Evolutionary conservation across 2,113 vertebrate species (phyloP), one percentile per base, ranked within the genome.

Genomic region (Stegostoma tigrinum): DNA sequence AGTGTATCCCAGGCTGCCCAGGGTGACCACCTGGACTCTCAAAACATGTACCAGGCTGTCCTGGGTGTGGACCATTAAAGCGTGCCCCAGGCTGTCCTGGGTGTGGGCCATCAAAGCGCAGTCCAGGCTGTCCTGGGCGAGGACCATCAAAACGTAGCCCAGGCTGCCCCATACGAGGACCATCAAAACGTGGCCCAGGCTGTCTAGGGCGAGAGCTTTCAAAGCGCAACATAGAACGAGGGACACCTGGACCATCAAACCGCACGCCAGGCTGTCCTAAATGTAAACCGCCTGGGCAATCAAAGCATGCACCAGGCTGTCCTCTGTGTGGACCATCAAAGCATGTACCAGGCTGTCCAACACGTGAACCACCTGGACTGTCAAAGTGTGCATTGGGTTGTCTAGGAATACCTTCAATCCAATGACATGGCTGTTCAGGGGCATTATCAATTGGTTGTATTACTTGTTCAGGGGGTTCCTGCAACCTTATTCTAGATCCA

Each of bases 291-390:
- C 66, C 70, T 0, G 97, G 97, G 95, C 98, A 97, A 97, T 98
- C 98, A 97, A 98, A 97, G 94, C 97, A 97, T 93, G 98, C 97
- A 94, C 98, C 98, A 96, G 98, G 97, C 75, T 98, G 98, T 66
- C 97, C 97, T 98, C 97, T 90, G 96, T 97, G 98, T 48, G 98
- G 98, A n/a, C 97, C 97, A 96, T 98, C 98, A 96, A 98, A 98
- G 96, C 97, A 97, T 96, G 97, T 96, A 95, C 96, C 96, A 0
- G 98, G 98, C 96, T 97, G 97, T 48, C 97, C 83, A 45, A 42
- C 7, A 7, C 48, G 78, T 8, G 67, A 27, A 90, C 87, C 55
- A 61, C 55, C 48, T 34, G 34, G 90, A 42, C 38, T 14, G 15
- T 94, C 93, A 27, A 94, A 94, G 38, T 70, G 93, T 70, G 24